Evolutionary conservation across 2,888 invertebrate genomes (phyloP), one percentile per base, ranked within the genome.

Genomic region (Ectemnius cavifrons): DNA sequence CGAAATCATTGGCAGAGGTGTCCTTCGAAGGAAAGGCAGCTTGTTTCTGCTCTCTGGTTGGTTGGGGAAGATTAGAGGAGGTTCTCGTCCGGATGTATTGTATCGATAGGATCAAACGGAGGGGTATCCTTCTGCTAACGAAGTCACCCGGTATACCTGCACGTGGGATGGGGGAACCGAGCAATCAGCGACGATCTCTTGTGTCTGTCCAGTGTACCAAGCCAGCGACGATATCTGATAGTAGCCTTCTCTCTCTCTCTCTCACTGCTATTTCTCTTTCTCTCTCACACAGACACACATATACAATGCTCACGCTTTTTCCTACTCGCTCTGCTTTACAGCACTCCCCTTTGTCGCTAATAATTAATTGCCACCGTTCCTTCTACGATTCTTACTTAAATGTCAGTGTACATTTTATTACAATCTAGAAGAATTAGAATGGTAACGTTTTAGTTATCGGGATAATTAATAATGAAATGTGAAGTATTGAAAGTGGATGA

Each of bases 111-210:
- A 84, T 85, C 85, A 37, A 37, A 37, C 37, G 37, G 37, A 11
- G 37, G 75, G 65, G 70, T 63, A 37, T 37, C 37, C 37, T 37
- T 37, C 77, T 82, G 81, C 84, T 85, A 85, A 85, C 85, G 83
- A 85, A 85, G 85, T 82, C 85, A 85, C 84, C 84, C 83, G 81
- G 85, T 79, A 84, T 80, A 79, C 84, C 84, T 83, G 83, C 81
- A 80, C 82, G 82, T 82, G 80, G 84, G 80, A 83, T 79, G 85
- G 80, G 80, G 75, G 72, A 69, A 73, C 52, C 14, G 52, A 71
- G 81, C 82, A 85, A 84, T 84, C 85, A 78, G 83, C 84, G 80
- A 84, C 81, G 82, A 85, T 85, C 84, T 85, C 83, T 27, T 63
- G 71, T 71, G 73, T 72, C 79, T 80, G 79, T 80, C 79, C 79